Evolutionary conservation across 2,888 invertebrate species (phyloP).

Genomic region (Vanessa cardui): DNA sequence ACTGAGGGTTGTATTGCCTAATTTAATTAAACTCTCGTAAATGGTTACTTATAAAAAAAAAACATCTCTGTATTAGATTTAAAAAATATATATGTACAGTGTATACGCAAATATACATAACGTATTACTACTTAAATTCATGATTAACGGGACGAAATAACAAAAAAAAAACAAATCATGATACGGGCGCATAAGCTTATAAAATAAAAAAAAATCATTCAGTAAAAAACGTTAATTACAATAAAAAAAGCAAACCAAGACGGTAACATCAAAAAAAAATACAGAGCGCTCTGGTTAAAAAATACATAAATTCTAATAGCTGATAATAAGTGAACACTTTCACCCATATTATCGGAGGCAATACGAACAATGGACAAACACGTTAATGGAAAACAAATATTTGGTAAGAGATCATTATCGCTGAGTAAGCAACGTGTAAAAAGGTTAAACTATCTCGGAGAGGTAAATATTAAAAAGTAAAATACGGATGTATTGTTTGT

Average conservation of each 20-base stretch:
- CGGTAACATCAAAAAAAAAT: not conserved
- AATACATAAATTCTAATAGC: slow-evolving; percentile 20
- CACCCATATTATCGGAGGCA: slow-evolving; percentile 29
- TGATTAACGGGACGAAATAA: too few species aligned
- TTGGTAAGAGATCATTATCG: slow-evolving; percentile 40
- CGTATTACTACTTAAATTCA: too few species aligned
- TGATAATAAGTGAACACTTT: slow-evolving; percentile 30
- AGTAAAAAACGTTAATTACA: not conserved
- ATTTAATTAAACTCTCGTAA: too few species aligned
- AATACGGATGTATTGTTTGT: slow-evolving; percentile 10
- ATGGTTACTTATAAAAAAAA: too few species aligned
- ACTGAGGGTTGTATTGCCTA: too few species aligned
- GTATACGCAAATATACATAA: too few species aligned
- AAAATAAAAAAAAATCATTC: too few species aligned
- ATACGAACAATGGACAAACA: slow-evolving; percentile 39
- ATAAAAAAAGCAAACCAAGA: not conserved
- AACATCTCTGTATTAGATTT: too few species aligned
- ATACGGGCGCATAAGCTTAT: too few species aligned
- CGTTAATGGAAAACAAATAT: slow-evolving; percentile 48
- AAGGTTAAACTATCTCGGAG: slow-evolving; percentile 23
- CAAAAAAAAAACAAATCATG: too few species aligned
- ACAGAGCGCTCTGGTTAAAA: not conserved
- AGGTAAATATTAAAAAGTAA: slow-evolving; percentile 22
- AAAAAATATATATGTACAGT: too few species aligned
- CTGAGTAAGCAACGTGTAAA: slow-evolving; percentile 34